A percentile compares a stretch with the other conserved stretches of the same genome.
Evolutionary conservation across 37 sponge, comb jelly and placozoan genomes (phyloP).

Genomic region (Oscarella lobularis): DNA sequence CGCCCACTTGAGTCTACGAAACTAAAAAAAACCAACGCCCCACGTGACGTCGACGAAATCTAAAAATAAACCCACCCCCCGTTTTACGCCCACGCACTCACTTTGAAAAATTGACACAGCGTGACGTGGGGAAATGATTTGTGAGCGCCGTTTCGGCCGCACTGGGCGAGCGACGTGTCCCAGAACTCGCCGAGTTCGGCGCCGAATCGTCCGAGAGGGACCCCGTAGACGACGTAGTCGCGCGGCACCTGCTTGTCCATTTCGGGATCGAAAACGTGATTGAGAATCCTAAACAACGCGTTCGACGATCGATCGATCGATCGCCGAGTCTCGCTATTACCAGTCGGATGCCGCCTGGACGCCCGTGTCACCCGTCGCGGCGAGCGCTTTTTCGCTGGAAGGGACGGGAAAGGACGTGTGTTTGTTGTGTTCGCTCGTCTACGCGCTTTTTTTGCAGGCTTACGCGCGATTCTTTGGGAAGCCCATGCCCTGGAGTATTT

Average conservation of each 20-base stretch:
- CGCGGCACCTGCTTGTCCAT: slow-evolving; percentile 48
- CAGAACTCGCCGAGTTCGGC: slow-evolving; percentile 56
- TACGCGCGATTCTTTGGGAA: slow-evolving; percentile 84
- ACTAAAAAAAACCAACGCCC: neutral
- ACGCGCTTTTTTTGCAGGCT: too few species aligned
- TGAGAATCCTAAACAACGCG: slow-evolving; percentile 38
- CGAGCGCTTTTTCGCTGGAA: slow-evolving; percentile 74
- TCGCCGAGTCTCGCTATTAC: slow-evolving; percentile 12
- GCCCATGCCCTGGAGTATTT: slow-evolving; percentile 72
- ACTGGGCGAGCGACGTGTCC: slow-evolving; percentile 31
- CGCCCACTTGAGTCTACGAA: neutral
- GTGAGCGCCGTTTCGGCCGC: slow-evolving; percentile 68
- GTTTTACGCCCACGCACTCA: neutral
- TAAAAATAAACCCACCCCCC: neutral
- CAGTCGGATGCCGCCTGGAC: slow-evolving; percentile 79
- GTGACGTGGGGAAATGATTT: slow-evolving; percentile 86
- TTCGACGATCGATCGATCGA: neutral
- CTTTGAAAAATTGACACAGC: slow-evolving; percentile 82
- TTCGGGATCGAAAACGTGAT: slow-evolving; percentile 72
- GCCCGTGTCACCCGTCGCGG: slow-evolving; percentile 73
- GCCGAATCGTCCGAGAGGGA: slow-evolving; percentile 57
- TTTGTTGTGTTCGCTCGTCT: too few species aligned
- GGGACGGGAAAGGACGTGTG: too few species aligned
- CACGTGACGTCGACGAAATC: neutral
- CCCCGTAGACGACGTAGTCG: slow-evolving; percentile 75